These are phyloP conservation scores for Drosophila anceps DNA, from an alignment of 2,888 invertebrate species.

Conservation along the genomic window DNA sequence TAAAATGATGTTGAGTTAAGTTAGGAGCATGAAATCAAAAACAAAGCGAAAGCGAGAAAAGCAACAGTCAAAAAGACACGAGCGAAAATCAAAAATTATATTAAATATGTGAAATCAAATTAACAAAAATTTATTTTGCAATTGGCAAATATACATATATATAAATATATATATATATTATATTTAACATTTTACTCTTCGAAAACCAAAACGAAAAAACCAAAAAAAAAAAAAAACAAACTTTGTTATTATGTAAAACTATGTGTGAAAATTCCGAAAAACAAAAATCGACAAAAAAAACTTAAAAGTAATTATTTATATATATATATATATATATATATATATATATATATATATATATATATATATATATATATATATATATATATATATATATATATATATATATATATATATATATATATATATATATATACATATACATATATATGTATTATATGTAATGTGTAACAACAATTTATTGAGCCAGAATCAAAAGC, in stretches of 20 bases:
- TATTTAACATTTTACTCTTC: conserved; percentile 66
- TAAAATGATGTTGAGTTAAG: conserved; percentile 63
- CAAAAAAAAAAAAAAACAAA: conserved; percentile 31
- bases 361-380: conserved; percentile 67
- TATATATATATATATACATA: conserved; percentile 69
- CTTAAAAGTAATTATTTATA: conserved; percentile 72
- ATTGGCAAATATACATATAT: conserved; percentile 71
- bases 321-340: conserved; percentile 68
- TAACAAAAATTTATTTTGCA: conserved; percentile 63
- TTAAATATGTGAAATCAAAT: conserved; percentile 66
- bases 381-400: conserved; percentile 67
- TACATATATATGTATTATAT: conserved; percentile 37
- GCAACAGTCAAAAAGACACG: conserved; percentile 14
- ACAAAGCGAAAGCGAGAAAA: conserved; percentile 5
- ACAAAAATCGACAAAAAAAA: conserved; percentile 37
- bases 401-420: conserved; percentile 70
- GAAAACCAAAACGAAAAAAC: conserved; percentile 44
- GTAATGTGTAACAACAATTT: conserved; percentile 63
- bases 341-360: conserved; percentile 69
- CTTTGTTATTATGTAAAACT: conserved; percentile 71
- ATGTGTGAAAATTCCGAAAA: conserved; percentile 53
- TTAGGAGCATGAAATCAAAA: conserved; percentile 69
- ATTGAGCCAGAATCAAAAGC: conserved; percentile 66
- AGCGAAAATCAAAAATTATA: conserved; percentile 65
- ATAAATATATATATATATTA: conserved; percentile 60